Evolutionary conservation across 2,113 vertebrate species (phyloP).

Genomic region (Brachyhypopomus gauderio): DNA sequence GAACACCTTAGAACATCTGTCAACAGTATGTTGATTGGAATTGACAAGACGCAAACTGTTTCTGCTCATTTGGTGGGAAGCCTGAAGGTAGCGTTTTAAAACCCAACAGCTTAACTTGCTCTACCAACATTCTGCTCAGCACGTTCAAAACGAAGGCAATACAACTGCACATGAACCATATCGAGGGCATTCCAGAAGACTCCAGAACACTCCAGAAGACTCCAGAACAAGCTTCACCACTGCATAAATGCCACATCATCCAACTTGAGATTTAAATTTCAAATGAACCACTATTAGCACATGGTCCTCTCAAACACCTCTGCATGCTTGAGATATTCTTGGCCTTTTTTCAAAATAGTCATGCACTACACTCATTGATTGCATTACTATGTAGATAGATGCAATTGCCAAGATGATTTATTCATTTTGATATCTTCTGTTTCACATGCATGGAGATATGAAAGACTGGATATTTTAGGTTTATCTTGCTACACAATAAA

Average conservation of each 20-base stretch:
- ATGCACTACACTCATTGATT: slow-evolving; percentile 50
- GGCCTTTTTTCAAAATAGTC: slow-evolving; percentile 50
- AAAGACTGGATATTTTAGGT: background rate
- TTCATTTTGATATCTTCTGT: slow-evolving; percentile 43
- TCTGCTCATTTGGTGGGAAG: no score
- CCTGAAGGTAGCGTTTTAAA: no score
- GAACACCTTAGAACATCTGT: no score
- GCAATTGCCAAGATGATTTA: slow-evolving; percentile 47
- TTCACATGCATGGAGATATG: slow-evolving; percentile 22
- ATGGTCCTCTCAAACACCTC: slow-evolving; percentile 34
- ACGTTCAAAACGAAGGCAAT: slow-evolving; percentile 26
- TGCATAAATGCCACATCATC: slow-evolving; percentile 44
- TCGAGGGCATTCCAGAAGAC: slow-evolving; percentile 11
- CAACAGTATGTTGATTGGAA: no score
- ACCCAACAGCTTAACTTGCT: background rate
- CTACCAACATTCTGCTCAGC: background rate
- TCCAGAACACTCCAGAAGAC: slow-evolving; percentile 14
- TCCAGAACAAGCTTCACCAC: slow-evolving; percentile 22
- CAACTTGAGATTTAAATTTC: slow-evolving; percentile 52
- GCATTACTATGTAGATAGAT: slow-evolving; percentile 59
- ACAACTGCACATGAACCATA: background rate
- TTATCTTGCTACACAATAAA: background rate
- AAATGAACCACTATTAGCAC: slow-evolving; percentile 50
- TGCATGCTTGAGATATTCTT: slow-evolving; percentile 39
- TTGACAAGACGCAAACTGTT: no score